A percentile compares a stretch with the other conserved stretches of the same genome.
These are phyloP conservation scores for Thunnus albacares DNA, from an alignment of 2,797 vertebrate genomes.

Conservation along the genomic window DNA sequence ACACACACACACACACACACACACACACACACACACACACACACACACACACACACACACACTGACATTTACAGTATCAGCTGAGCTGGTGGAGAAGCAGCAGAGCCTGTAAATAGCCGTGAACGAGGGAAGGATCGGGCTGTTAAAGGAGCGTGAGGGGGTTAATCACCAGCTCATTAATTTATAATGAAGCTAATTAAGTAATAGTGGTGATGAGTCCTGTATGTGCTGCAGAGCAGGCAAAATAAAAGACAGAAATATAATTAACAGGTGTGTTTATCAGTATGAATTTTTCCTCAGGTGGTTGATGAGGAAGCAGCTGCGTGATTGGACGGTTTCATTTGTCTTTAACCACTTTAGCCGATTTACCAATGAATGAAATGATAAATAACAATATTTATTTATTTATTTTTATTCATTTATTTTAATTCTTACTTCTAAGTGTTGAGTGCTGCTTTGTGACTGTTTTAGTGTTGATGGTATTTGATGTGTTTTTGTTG, in stretches of 20 bases:
- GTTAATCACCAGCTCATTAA: conserved; percentile 54
- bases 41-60: conserved; percentile 23
- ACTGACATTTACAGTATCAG: conserved; percentile 27
- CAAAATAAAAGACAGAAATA: neutral
- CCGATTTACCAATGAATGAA: too few relatives aligned
- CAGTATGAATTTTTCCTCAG: neutral
- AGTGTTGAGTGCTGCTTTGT: too few relatives aligned
- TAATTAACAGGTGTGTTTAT: neutral
- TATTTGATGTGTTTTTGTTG: too few relatives aligned
- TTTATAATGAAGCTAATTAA: conserved; percentile 50
- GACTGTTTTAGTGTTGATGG: too few relatives aligned
- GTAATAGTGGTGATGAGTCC: conserved; percentile 22
- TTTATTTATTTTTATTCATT: too few relatives aligned
- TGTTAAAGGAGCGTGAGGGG: conserved; percentile 2
- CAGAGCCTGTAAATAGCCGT: conserved; percentile 2
- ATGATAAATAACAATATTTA: too few relatives aligned
- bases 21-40: neutral
- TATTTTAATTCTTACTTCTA: too few relatives aligned
- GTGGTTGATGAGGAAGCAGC: too few relatives aligned
- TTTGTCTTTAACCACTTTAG: too few relatives aligned
- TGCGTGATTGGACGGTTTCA: too few relatives aligned
- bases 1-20: too few relatives aligned
- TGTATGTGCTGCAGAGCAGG: neutral
- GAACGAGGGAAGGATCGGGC: neutral
- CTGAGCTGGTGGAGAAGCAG: conserved; percentile 13